These are phyloP conservation scores for Drosophila robusta DNA, from an alignment of 2,888 invertebrate genomes.

Conservation along the genomic window DNA sequence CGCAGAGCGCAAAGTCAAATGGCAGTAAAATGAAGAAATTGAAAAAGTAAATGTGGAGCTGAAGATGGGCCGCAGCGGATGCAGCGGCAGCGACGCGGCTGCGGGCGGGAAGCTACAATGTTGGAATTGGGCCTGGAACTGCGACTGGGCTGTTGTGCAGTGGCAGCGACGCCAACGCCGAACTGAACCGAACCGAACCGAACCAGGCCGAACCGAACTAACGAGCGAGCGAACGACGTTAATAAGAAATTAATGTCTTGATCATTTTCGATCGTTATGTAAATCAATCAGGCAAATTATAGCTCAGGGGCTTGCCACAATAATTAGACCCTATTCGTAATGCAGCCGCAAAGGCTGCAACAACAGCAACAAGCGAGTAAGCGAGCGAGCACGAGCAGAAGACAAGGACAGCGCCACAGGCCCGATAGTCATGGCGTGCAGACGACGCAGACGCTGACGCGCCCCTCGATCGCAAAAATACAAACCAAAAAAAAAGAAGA, in stretches of 20 bases:
- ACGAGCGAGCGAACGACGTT: constrained; percentile 71
- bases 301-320: constrained; percentile 84
- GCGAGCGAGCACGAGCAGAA: constrained; percentile 9
- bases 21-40: constrained; percentile 44
- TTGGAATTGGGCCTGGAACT: constrained; percentile 44
- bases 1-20: constrained; percentile 17
- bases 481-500: constrained; percentile 19
- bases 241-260: constrained; percentile 85
- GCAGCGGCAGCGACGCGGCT: constrained; percentile 19
- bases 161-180: constrained; percentile 43
- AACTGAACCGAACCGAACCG: constrained; percentile 18
- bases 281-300: constrained; percentile 86
- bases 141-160: constrained; percentile 11
- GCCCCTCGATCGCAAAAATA: constrained; percentile 69
- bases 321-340: constrained; percentile 84
- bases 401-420: constrained; percentile 13
- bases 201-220: constrained; percentile 10
- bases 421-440: constrained; percentile 71
- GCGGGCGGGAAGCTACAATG: constrained; percentile 54
- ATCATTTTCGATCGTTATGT: constrained; percentile 85
- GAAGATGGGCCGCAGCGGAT: constrained; percentile 28
- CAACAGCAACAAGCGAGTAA: constrained; percentile 14
- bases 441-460: constrained; percentile 70
- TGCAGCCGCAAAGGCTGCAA: constrained; percentile 72
- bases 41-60: constrained; percentile 47